Evolutionary conservation across 2,888 invertebrate species (phyloP), one percentile per base, ranked within the genome.

Genomic region (Orthonychiurus folsomi): DNA sequence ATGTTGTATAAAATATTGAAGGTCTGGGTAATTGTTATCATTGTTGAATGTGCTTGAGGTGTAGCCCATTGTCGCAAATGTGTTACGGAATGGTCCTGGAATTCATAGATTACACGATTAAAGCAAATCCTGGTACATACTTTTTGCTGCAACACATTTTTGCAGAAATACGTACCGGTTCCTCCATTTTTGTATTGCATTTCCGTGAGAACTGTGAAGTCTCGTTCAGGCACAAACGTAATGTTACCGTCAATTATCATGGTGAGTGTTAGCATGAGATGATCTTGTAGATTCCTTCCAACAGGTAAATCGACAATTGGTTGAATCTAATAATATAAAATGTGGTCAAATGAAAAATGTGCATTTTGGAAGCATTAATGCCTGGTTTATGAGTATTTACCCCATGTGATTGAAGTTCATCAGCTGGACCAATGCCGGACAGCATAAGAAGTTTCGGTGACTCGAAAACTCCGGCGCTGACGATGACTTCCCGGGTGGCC

Each of bases 401-500:
- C 24, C 52, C 52, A 52, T 21, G 52, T 12, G 9, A 9, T 12
- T 12, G 21, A 9, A 52, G 20, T 12, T 52, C 52, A 23, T 23
- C 20, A 9, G 12, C 9, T 23, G 52, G 52, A 9, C 52, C 52
- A 5, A 52, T 52, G 5, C 52, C 52, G 9, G 52, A 52, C 20
- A 52, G 52, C 52, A 52, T 52, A 9, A 52, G 24, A 20, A 52
- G 52, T 23, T 23, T 20, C 5, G 52, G 9, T 23, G 52, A 52
- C 20, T 52, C 52, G 20, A 52, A 52, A 52, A 52, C 52, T 52
- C 52, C 52, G 9, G 52, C 52, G n/a, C 52, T 52, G 20, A 52
- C 52, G 20, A 52, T 52, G 9, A 52, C n/a, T 52, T 52, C 52
- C 20, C n/a, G 5, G 3, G 12, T 20, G 20, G 52, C 52, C n/a